Conservation (phyloP, 2,113 vertebrate species). For the Labrus mixtus region DNA sequence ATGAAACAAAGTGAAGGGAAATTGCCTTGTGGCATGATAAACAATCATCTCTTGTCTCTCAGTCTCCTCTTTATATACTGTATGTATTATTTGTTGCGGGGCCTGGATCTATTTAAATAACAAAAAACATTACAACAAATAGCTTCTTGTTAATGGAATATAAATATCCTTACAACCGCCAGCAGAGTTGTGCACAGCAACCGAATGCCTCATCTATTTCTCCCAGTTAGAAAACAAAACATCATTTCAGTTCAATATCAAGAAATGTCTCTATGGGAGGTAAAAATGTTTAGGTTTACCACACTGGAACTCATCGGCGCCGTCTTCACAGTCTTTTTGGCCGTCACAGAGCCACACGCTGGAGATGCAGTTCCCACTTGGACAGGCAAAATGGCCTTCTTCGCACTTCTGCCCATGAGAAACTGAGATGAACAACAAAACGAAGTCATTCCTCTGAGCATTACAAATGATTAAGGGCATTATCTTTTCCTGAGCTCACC, state of each 20-base stretch:
- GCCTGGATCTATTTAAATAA: slow-evolving; percentile 46
- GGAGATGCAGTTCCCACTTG: slow-evolving; percentile 98
- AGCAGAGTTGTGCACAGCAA: slow-evolving; percentile 18
- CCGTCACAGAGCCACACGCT: slow-evolving; percentile 98
- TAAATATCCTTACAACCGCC: slow-evolving; percentile 40
- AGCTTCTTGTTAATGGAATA: slow-evolving; percentile 52
- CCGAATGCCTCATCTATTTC: slow-evolving; percentile 36
- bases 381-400: slow-evolving; percentile 98
- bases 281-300: slow-evolving; percentile 82
- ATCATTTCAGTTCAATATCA: slow-evolving; percentile 20
- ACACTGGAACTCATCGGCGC: slow-evolving; percentile 95
- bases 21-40: slow-evolving; percentile 43
- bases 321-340: slow-evolving; percentile 98
- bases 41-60: slow-evolving; percentile 52
- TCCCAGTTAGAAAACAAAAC: slow-evolving; percentile 15
- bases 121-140: slow-evolving; percentile 49
- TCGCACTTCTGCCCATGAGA: slow-evolving; percentile 94
- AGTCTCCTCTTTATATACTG: slow-evolving; percentile 35
- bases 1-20: slow-evolving; percentile 48
- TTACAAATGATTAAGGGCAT: slow-evolving; percentile 50
- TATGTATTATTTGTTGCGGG: slow-evolving; percentile 31
- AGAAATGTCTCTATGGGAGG: slow-evolving; percentile 1
- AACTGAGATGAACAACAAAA: slow-evolving; percentile 84
- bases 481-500: slow-evolving; percentile 53
- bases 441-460: slow-evolving; percentile 40